phyloP scores from a whole-genome alignment of 2,888 invertebrate species.

The Dichetophora obliterata region DNA sequence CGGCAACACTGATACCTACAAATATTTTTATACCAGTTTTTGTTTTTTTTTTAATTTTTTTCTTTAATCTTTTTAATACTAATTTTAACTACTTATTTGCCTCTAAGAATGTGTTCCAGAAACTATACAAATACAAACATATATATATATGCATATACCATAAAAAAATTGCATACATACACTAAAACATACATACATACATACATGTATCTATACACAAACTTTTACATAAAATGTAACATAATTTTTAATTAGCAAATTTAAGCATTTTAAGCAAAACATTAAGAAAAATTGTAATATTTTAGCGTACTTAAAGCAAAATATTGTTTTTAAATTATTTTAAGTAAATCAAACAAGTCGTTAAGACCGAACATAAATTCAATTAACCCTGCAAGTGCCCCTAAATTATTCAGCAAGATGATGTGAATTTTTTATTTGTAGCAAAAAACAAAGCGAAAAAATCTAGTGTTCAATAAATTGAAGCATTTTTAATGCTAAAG shows the following conservation, averaged over 20 bases:
- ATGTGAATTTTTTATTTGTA: too few species aligned
- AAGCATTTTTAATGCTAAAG: too few species aligned
- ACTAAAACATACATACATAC: not conserved
- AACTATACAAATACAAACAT: constrained; percentile 1
- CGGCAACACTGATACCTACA: not conserved
- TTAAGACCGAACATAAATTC: too few species aligned
- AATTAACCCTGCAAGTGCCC: too few species aligned
- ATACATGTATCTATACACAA: not conserved
- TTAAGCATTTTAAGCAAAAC: not conserved
- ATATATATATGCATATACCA: not conserved
- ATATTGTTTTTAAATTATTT: not conserved
- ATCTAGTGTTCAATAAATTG: too few species aligned
- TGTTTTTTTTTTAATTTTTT: constrained; percentile 16
- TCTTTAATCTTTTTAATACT: constrained; percentile 5
- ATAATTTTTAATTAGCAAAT: not conserved
- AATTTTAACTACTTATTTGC: constrained; percentile 33
- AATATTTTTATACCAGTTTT: not conserved
- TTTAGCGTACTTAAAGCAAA: constrained; percentile 11
- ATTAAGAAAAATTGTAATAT: not conserved
- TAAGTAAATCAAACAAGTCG: not conserved
- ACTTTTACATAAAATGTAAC: constrained; percentile 15
- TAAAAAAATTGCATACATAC: too few species aligned
- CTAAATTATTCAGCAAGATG: too few species aligned
- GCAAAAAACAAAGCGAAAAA: too few species aligned
- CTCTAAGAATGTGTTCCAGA: constrained; percentile 42